Percentiles rank a stretch among this genome's conserved stretches.
These are phyloP conservation scores for Thalpophila matura DNA, from an alignment of 2,888 invertebrate genomes.

Conservation along the genomic window DNA sequence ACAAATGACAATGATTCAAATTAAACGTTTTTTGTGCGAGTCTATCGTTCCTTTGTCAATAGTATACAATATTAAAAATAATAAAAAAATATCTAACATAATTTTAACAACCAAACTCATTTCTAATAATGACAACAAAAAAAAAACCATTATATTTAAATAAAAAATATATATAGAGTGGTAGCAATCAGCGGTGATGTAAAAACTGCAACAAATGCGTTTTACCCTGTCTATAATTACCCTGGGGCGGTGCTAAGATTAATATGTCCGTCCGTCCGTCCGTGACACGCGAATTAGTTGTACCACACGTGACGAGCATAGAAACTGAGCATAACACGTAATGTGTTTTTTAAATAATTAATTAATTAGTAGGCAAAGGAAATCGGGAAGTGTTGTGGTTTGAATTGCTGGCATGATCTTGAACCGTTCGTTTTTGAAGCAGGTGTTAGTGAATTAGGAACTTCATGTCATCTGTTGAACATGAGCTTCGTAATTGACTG, in stretches of 20 bases:
- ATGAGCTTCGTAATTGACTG: not conserved
- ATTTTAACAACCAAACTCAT: constrained; percentile 2
- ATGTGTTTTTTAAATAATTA: constrained; percentile 17
- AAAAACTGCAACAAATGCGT: constrained; percentile 47
- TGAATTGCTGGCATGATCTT: not conserved
- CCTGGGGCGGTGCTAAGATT: constrained; percentile 55
- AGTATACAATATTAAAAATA: too few species aligned
- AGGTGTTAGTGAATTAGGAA: not conserved
- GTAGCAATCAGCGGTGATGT: constrained; percentile 45
- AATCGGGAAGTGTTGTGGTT: constrained; percentile 7
- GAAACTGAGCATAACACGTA: constrained; percentile 32
- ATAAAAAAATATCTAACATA: not conserved
- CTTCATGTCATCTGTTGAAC: not conserved
- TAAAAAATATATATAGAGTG: constrained; percentile 26
- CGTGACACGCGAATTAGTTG: constrained; percentile 61
- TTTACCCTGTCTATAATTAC: constrained; percentile 48
- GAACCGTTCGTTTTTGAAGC: not conserved
- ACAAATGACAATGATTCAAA: too few species aligned
- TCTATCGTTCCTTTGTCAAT: not conserved
- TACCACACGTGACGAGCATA: constrained; percentile 55
- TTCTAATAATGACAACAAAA: constrained; percentile 34
- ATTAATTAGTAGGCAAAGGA: constrained; percentile 9
- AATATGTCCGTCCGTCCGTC: constrained; percentile 49
- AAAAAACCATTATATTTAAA: not conserved
- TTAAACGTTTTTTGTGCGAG: not conserved